These are phyloP conservation scores for Cryptosula pallasiana DNA, from an alignment of 2,888 invertebrate species.

Conservation along the genomic window DNA sequence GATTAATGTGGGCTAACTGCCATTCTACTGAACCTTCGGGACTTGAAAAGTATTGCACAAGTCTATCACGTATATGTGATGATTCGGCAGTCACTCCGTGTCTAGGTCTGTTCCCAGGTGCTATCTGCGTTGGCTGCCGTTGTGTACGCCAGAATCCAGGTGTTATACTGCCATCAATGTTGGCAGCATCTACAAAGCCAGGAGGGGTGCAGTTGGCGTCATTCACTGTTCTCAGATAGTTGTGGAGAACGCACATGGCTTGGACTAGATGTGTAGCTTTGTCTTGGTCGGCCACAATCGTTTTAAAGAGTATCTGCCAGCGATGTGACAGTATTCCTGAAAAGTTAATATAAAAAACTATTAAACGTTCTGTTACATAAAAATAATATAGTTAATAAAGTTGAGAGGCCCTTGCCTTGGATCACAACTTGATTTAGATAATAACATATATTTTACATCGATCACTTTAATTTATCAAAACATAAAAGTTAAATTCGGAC, in stretches of 20 bases:
- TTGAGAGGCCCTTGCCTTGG: too few relatives aligned
- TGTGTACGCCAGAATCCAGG: background rate
- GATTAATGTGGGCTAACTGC: background rate
- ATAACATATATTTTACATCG: too few relatives aligned
- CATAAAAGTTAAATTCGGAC: too few relatives aligned
- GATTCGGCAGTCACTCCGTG: background rate
- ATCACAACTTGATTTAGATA: too few relatives aligned
- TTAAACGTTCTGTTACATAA: too few relatives aligned
- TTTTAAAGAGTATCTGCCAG: conserved; percentile 1
- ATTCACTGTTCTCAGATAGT: background rate
- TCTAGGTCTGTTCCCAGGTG: background rate
- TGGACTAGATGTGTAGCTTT: background rate
- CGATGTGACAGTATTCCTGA: conserved; percentile 8
- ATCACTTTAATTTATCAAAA: too few relatives aligned
- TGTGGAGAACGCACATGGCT: background rate
- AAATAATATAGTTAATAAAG: too few relatives aligned
- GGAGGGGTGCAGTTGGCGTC: background rate
- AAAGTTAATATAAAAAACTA: too few relatives aligned
- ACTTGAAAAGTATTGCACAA: background rate
- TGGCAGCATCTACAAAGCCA: background rate
- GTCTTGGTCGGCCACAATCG: background rate
- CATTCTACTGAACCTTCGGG: background rate
- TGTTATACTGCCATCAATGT: background rate
- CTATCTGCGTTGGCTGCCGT: background rate
- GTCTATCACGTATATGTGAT: background rate